Evolutionary conservation across 1,140 invertebrate genomes (phyloP), one percentile per base, ranked within the genome.

Genomic region (Pseudomyrmex concolor): DNA sequence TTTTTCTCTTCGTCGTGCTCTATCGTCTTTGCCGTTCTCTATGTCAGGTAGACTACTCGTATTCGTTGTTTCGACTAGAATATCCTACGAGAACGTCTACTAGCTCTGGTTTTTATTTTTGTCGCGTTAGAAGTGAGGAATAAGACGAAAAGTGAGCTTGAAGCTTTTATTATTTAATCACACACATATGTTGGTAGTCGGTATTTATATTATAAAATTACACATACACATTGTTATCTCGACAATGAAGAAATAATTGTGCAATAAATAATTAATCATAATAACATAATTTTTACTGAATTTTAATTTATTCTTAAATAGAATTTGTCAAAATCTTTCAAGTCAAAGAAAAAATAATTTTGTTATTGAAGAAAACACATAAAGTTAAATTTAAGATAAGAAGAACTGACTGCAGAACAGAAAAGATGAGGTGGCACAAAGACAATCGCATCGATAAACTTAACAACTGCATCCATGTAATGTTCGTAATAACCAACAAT

Each of bases 401-500:
- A 25, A 45, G 25, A 62, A 22, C 17, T 45, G 10, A 50, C 34
- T 13, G 34, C 9, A 7, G 34, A 34, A 34, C 34, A 34, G 34
- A 34, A 45, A 55, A 48, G 10, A 15, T 59, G 10, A 76, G 25
- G 19, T 60, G 63, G 67, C 67, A 66, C 34, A 63, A 57, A 67
- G 8, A 66, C 19, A 54, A 55, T 19, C 62, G 1, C 48, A 15
- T 55, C 17, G n/a, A 54, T 90, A 89, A 91, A 89, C 86, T 82
- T 86, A 89, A 90, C 84, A 84, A 86, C 82, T 84, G 89, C 90
- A 90, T 91, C 86, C 90, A 91, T 92, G 91, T 91, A 88, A 91
- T 89, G 80, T 87, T 60, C 81, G 90, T 93, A 93, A 94, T 94
- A 94, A 92, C 91, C 89, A 83, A 91, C 91, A 94, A 94, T 94